Percentiles rank a stretch among this genome's conserved stretches.
These are phyloP conservation scores for Gadus macrocephalus DNA, from an alignment of 2,113 vertebrate genomes.

Conservation along the genomic window DNA sequence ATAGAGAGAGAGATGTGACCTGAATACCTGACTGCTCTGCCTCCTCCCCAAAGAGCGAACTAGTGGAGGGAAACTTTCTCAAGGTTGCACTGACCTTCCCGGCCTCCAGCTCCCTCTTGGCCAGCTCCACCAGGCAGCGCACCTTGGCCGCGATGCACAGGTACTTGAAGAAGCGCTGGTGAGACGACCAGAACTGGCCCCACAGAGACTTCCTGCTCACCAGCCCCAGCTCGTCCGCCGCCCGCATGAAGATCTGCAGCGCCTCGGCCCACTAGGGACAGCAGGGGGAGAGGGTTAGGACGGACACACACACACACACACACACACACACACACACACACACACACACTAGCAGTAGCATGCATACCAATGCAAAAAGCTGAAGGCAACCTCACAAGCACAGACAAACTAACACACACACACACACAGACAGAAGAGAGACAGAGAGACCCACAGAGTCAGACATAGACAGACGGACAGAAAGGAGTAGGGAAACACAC, in stretches of 20 bases:
- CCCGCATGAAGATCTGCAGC: constrained; percentile 84
- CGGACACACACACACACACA: neutral
- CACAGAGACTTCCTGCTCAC: constrained; percentile 92
- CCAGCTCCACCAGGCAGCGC: constrained; percentile 87
- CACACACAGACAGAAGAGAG: neutral
- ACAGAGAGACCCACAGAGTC: neutral
- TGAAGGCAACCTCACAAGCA: neutral
- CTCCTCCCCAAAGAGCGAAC: neutral
- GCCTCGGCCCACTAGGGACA: constrained; percentile 90
- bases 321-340: neutral
- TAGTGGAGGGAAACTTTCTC: neutral
- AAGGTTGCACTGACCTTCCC: constrained; percentile 79
- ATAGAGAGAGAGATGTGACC: too few relatives aligned
- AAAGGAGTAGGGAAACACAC: neutral
- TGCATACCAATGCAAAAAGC: neutral
- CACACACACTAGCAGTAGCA: neutral
- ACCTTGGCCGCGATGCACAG: constrained; percentile 96
- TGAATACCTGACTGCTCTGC: too few relatives aligned
- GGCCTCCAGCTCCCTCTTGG: constrained; percentile 80
- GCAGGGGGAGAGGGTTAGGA: neutral
- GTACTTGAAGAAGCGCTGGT: constrained; percentile 99
- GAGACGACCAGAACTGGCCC: constrained; percentile 98
- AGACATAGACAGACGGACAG: neutral
- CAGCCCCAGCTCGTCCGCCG: constrained; percentile 85
- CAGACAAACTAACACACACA: neutral